Percentiles rank a stretch among this genome's conserved stretches.
phyloP scores from a whole-genome alignment of 2,888 invertebrate genomes.

The Eilema sororculum region DNA sequence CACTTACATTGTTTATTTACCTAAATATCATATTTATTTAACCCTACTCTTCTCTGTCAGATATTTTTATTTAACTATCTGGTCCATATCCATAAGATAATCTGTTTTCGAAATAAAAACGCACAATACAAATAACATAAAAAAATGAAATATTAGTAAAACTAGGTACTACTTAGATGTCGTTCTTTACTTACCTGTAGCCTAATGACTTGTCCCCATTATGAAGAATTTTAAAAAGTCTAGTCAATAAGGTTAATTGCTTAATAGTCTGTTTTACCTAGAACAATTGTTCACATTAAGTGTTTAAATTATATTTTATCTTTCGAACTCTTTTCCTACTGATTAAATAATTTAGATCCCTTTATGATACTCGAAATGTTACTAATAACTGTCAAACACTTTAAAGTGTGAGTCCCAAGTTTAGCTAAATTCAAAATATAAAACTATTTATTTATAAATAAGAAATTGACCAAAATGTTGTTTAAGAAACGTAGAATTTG shows the following conservation, averaged over 20 bases:
- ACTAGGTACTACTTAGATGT: slow-evolving; percentile 48
- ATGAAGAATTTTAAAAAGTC: slow-evolving; percentile 57
- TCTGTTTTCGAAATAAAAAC: slow-evolving; percentile 39
- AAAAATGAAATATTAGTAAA: slow-evolving; percentile 48
- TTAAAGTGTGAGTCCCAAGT: slow-evolving; percentile 58
- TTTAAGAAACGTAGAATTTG: slow-evolving; percentile 74
- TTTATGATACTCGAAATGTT: slow-evolving; percentile 35
- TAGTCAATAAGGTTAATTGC: slow-evolving; percentile 61
- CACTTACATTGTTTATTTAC: slow-evolving; percentile 34
- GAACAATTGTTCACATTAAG: slow-evolving; percentile 50
- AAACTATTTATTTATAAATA: slow-evolving; percentile 73
- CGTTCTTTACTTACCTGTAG: slow-evolving; percentile 56
- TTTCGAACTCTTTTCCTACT: slow-evolving; percentile 30
- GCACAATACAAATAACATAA: slow-evolving; percentile 47
- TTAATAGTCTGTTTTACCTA: slow-evolving; percentile 55
- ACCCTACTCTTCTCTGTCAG: not conserved
- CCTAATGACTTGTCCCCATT: slow-evolving; percentile 65
- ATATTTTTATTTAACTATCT: not conserved
- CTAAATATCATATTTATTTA: not conserved
- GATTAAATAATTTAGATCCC: slow-evolving; percentile 42
- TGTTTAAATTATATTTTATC: slow-evolving; percentile 47
- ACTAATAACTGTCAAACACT: slow-evolving; percentile 50
- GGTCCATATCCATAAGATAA: slow-evolving; percentile 7
- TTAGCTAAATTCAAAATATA: slow-evolving; percentile 59
- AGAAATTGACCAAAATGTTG: slow-evolving; percentile 85